These are phyloP conservation scores for Athene noctua DNA, from an alignment of 2,113 vertebrate species.

Conservation along the genomic window DNA sequence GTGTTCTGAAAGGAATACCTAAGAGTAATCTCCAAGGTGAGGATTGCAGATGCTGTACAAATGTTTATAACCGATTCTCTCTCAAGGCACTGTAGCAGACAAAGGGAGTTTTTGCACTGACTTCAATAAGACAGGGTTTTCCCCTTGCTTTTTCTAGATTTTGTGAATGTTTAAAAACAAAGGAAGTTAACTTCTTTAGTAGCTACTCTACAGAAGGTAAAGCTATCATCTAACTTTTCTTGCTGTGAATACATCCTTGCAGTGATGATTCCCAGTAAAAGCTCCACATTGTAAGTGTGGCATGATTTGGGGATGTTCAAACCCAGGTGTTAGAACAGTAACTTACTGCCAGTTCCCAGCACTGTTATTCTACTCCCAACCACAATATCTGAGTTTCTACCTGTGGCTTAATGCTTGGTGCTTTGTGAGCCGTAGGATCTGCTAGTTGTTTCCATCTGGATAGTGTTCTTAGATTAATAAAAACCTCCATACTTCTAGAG, in stretches of 20 bases:
- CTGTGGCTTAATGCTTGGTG: background rate
- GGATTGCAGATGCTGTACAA: background rate
- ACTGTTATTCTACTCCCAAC: background rate
- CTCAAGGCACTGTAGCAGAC: background rate
- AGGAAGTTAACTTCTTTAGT: background rate
- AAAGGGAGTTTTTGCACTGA: background rate
- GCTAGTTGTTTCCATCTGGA: background rate
- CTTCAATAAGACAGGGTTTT: background rate
- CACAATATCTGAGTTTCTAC: background rate
- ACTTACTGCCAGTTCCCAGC: background rate
- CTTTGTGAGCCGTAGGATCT: background rate
- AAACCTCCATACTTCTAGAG: background rate
- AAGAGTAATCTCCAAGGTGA: background rate
- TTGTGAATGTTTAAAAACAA: background rate
- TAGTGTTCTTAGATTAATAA: conserved; percentile 7
- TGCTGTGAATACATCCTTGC: background rate
- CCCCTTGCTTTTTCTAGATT: background rate
- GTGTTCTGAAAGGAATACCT: background rate
- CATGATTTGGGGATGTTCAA: background rate
- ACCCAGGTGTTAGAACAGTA: background rate
- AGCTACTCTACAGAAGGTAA: background rate
- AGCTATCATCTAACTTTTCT: background rate
- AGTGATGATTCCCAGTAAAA: background rate
- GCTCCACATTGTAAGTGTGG: background rate
- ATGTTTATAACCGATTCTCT: background rate